Evolutionary conservation across 2,113 vertebrate genomes (phyloP).

Genomic region (Coracopsis vasa): DNA sequence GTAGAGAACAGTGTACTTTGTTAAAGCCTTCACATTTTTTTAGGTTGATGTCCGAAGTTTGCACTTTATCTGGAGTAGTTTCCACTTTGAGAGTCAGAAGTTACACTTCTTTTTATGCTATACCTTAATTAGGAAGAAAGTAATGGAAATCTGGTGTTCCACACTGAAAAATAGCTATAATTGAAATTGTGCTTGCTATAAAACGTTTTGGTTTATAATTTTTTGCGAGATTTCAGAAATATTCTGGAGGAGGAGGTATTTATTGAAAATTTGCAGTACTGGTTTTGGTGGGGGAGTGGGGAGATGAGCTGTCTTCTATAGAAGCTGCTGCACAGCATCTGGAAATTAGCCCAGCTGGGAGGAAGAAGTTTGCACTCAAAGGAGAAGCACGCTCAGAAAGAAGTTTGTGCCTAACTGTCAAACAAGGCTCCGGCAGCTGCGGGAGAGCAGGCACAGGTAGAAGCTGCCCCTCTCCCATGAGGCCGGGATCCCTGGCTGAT

Average conservation of each 20-base stretch:
- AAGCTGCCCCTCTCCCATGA: fast-evolving
- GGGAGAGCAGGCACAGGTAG: background rate
- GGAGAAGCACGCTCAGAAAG: background rate
- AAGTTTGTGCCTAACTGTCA: background rate
- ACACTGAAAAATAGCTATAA: background rate
- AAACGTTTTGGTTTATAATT: background rate
- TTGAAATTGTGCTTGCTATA: background rate
- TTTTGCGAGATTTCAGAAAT: background rate
- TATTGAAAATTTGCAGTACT: background rate
- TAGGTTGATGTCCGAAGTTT: background rate
- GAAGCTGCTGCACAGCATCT: background rate
- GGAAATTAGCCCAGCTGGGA: background rate
- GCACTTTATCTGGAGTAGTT: background rate
- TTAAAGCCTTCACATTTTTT: background rate
- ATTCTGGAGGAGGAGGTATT: background rate
- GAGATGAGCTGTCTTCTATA: background rate
- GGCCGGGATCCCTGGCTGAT: background rate
- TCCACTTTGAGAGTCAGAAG: background rate
- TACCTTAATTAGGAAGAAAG: background rate
- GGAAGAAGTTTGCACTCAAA: background rate
- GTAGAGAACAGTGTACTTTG: background rate
- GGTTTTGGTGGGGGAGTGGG: background rate
- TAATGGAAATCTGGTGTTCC: background rate
- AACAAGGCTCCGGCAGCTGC: background rate
- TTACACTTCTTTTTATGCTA: background rate